A percentile compares a stretch with the other conserved stretches of the same genome.
phyloP scores from a whole-genome alignment of 1,140 invertebrate genomes.

The Drosophila parvula region DNA sequence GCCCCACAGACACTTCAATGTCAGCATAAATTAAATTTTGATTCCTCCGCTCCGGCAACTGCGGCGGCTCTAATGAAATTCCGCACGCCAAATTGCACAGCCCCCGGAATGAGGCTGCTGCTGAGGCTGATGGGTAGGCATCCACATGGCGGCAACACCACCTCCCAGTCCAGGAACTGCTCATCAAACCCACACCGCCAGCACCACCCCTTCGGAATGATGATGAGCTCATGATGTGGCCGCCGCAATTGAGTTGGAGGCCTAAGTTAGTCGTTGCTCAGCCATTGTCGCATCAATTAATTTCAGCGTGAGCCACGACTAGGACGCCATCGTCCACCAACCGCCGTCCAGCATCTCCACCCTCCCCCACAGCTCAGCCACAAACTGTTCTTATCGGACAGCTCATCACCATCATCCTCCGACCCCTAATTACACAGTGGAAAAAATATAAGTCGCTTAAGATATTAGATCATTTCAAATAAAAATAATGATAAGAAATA shows the following conservation, averaged over 20 bases:
- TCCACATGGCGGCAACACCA: conserved; percentile 15
- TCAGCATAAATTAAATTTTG: conserved; percentile 80
- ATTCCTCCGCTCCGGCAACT: conserved; percentile 48
- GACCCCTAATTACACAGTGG: conserved; percentile 7
- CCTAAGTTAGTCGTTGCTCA: conserved; percentile 54
- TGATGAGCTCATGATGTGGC: conserved; percentile 65
- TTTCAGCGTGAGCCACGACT: conserved; percentile 55
- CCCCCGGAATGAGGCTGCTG: conserved; percentile 8
- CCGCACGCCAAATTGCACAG: conserved; percentile 59
- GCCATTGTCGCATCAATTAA: conserved; percentile 73
- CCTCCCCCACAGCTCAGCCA: neutral
- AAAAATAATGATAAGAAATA: neutral
- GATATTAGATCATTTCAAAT: neutral
- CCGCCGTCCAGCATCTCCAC: neutral
- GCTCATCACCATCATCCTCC: conserved; percentile 24
- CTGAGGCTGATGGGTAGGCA: conserved; percentile 1
- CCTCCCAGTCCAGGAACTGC: neutral
- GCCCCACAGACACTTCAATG: conserved; percentile 73
- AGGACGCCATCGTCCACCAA: conserved; percentile 1
- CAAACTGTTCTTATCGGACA: conserved; percentile 11
- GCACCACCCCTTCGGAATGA: conserved; percentile 24
- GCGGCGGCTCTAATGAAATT: conserved; percentile 66
- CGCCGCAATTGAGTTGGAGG: conserved; percentile 57
- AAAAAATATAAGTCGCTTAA: neutral
- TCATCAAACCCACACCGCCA: neutral